phyloP scores from a whole-genome alignment of 2,888 invertebrate species.

The Rhynchonema sp. region DNA sequence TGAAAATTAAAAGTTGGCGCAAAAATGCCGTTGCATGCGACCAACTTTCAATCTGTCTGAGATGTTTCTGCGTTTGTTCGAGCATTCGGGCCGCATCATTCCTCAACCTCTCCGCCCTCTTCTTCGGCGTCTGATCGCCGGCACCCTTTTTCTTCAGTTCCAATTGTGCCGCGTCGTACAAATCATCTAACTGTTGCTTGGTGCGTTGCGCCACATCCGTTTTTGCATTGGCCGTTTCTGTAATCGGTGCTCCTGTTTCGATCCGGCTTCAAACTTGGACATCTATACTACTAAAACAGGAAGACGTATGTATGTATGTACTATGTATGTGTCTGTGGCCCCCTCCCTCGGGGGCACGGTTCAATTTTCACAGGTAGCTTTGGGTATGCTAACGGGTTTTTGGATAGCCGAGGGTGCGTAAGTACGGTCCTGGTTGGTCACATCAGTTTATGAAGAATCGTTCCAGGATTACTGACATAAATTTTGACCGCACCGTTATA shows the following conservation, averaged over 20 bases:
- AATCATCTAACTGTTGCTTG: conserved; percentile 37
- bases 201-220: conserved; percentile 46
- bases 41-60: conserved; percentile 8
- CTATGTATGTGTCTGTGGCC: too few relatives aligned
- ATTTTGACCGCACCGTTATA: too few relatives aligned
- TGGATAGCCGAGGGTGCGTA: too few relatives aligned
- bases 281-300: too few relatives aligned
- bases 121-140: conserved; percentile 48
- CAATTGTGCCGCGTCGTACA: conserved; percentile 49
- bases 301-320: too few relatives aligned
- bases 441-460: neutral
- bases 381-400: too few relatives aligned
- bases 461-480: too few relatives aligned
- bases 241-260: neutral
- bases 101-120: conserved; percentile 51
- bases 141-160: conserved; percentile 48
- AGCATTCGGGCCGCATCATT: conserved; percentile 62
- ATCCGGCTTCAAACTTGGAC: too few relatives aligned
- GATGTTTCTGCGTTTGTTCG: conserved; percentile 42
- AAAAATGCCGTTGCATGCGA: too few relatives aligned
- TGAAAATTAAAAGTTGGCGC: too few relatives aligned
- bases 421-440: neutral
- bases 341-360: too few relatives aligned
- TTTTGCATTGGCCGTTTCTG: conserved; percentile 23
- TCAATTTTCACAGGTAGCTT: too few relatives aligned